Conservation (phyloP, 2,113 vertebrate species). For the Meriones unguiculatus region DNA sequence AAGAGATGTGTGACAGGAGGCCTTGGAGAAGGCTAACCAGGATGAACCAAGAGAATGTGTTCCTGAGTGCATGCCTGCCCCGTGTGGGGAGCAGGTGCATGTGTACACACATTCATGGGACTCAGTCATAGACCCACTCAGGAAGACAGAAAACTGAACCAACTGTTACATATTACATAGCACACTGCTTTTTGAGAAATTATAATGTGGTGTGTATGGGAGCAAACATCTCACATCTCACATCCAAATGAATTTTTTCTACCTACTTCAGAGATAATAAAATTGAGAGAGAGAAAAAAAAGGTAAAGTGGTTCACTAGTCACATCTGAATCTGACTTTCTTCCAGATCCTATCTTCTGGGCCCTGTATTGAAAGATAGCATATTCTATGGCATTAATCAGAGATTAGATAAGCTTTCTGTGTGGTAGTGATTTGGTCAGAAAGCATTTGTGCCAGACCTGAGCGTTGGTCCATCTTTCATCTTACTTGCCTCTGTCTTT, state of each 20-base stretch:
- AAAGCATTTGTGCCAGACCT: not conserved
- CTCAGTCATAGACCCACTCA: not conserved
- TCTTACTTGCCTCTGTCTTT: not conserved
- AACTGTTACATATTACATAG: constrained; percentile 19
- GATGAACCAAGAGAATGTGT: not conserved
- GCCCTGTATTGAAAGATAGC: not conserved
- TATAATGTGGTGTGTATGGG: not conserved
- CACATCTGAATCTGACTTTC: not conserved
- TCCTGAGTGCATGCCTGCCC: not conserved
- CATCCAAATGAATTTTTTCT: not conserved
- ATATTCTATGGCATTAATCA: not conserved
- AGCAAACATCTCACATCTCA: not conserved
- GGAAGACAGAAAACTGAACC: not conserved
- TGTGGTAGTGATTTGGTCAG: not conserved
- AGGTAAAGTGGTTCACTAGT: not conserved
- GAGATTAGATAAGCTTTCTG: not conserved
- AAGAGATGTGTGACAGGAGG: not conserved
- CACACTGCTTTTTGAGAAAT: constrained; percentile 21
- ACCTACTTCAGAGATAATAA: not conserved
- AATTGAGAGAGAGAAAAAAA: not conserved
- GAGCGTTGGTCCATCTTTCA: not conserved
- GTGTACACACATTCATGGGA: no score
- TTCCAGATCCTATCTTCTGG: not conserved
- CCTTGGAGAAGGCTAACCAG: not conserved
- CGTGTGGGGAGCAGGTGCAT: no score